These are phyloP conservation scores for Nesogale talazaci DNA, from an alignment of 2,113 vertebrate genomes.

Conservation along the genomic window DNA sequence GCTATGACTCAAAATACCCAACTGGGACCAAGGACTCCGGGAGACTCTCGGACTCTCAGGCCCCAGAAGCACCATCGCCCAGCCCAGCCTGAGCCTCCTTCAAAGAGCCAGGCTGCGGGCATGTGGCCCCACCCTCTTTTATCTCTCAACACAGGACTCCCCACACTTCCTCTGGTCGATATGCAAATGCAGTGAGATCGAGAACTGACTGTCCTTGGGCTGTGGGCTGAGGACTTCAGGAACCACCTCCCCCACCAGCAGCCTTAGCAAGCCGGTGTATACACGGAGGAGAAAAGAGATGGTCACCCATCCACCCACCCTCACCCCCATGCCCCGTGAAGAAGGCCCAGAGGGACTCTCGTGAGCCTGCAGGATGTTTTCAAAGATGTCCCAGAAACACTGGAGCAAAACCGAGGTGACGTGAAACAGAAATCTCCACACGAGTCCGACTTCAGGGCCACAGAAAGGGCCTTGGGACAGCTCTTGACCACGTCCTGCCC, in stretches of 20 bases:
- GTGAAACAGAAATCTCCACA: too few species aligned
- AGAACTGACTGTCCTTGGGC: conserved; percentile 47
- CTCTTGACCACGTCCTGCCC: not conserved
- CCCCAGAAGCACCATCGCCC: too few species aligned
- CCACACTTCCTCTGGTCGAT: conserved; percentile 80
- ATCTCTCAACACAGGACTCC: conserved; percentile 62
- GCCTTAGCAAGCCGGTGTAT: not conserved
- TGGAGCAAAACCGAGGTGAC: not conserved
- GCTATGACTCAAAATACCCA: not conserved
- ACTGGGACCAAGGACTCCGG: too few species aligned
- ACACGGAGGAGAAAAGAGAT: not conserved
- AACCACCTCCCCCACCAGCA: not conserved
- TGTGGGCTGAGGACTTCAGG: conserved; percentile 56
- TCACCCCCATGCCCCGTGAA: too few species aligned
- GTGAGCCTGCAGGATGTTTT: not conserved
- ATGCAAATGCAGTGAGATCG: conserved; percentile 64
- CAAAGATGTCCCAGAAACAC: conserved; percentile 6
- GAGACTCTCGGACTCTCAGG: too few species aligned
- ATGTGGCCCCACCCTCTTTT: conserved; percentile 24
- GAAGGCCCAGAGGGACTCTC: not conserved
- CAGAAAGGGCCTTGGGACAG: not conserved
- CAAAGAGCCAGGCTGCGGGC: not conserved
- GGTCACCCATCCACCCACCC: too few species aligned
- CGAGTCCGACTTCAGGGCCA: not conserved
- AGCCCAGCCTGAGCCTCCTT: not conserved